Evolutionary conservation across 1,140 invertebrate genomes (phyloP), one percentile per base, ranked within the genome.

Genomic region (Ceratoteleas bidentatus): DNA sequence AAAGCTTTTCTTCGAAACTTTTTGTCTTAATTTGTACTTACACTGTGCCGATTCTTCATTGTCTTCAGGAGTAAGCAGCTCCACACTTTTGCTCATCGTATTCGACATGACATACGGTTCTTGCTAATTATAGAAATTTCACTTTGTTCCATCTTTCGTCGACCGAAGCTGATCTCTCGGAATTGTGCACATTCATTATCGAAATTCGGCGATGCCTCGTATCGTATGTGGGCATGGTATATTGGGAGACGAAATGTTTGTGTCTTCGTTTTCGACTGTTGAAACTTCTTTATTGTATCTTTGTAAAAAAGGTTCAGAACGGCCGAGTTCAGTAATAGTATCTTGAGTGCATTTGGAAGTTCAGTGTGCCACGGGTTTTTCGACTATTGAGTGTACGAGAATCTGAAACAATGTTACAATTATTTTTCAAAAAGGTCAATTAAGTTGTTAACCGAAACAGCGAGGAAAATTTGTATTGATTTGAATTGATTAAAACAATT

Each of bases 31-130:
- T 24, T 24, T 1, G 36, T 6, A 56, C 60, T 70, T 65, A 78
- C 75, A 70, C 38, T 56, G 14, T 9, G 32, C 47, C 33, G 49
- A 10, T 10, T 70, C 75, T n/a, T 78, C 65, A 69, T 57, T 64
- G 15, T 72, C 61, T 2, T 73, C 61, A n/a, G 76, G 76, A 33
- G 68, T 79, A 49, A 79, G 68, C 50, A 79, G 62, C 56, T 79
- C 76, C 61, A 79, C 76, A 68, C 76, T 79, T 56, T 73, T 79
- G 60, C 76, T 79, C 76, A 79, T 79, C 15, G 53, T 70, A 52
- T 24, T 62, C 49, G 56, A 13, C 52, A 8, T 43, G 43, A 57
- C 4, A 54, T n/a, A 60, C 34, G 36, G 7, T 52, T 57, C 10
- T 10, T 70, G 34, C 33, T 62, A 64, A 64, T 47, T 69, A 64